Base-by-base conservation (phyloP, 2,113 vertebrate species). In the Toxotes jaculatrix region DNA sequence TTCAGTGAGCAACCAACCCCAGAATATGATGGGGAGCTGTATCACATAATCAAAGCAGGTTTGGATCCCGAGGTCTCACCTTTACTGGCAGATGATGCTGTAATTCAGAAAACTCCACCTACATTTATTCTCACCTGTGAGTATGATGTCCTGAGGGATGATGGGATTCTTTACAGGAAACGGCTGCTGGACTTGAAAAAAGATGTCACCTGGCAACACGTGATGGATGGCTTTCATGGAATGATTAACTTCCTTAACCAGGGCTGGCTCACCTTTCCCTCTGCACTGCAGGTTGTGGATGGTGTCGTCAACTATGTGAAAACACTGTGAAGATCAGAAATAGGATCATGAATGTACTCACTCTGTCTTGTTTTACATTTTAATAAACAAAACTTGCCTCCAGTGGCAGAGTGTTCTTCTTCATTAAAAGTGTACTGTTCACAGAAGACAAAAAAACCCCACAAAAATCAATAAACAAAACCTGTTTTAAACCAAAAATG, bases 41-140 rank as follows among this genome's bases (percentile, higher is more conserved):
- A 81, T 32, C 92, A 95, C 57, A 57, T 49, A 0, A 14, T 92
- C 13, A 94, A 92, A 13, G 16, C 59, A 0, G 12, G 87, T 21
- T 83, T 95, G 34, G 86, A 95, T n/a, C 68, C 90, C 0, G 86
- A 0, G 0, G 88, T 94, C 53, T 96, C 95, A 0, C 97, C 96
- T 0, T 82, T 97, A 60, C 1, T 98, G 4, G 94, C 90, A 0
- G 94, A 95, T 0, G 94, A 97, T 0, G 27, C 71, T 0, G 0
- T 95, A 0, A 0, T 97, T 45, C 67, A 87, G 0, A 94, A 73
- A 68, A 87, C 94, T 38, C 96, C 97, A 0, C 92, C 93, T 42
- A 72, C 96, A 0, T 97, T 96, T 90, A 86, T 97, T 4, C 74
- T 98, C 84, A 98, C 95, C 60, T 98, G 97, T 0, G 96, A 98